Evolutionary conservation across 2,888 invertebrate species (phyloP), one percentile per base, ranked within the genome.

Genomic region (Callimorpha dominula): DNA sequence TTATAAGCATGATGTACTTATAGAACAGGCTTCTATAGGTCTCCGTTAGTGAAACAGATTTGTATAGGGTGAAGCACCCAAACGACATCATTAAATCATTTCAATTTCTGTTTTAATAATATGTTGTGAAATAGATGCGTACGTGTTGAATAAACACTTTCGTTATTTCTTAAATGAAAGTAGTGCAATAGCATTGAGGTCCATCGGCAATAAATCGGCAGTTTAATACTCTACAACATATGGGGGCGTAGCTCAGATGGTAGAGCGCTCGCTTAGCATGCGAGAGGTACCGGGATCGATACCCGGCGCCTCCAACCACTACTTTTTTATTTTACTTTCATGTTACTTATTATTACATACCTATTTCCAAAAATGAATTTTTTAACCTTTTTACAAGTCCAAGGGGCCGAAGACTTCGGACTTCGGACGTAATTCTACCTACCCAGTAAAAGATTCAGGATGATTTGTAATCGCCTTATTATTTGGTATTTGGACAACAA

Each of bases 201-300:
- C 50, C 50, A 31, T 49, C 14, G 31, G 17, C 4, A 50, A 9
- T 31, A 64, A 12, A 1, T 15, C 31, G 31, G 17, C 11, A 17
- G 8, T 43, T 57, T 67, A 42, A 20, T 6, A 42, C 0, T n/a
- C 0, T n/a, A 3, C 3, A n/a, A 0, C 1, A n/a, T 20, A 42
- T 0, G 71, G 74, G 95, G 96, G 95, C 95, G 96, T 96, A 96
- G 96, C 96, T 96, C 96, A 96, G 95, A 96, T 95, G 96, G 96
- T 96, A 96, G 96, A 96, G 96, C 95, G 96, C 96, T 96, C 96
- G 95, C 95, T 96, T 95, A 95, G 94, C 94, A 95, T 95, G 95
- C 90, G 95, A 95, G 95, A 95, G 93, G 95, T 95, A 95, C 95
- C 94, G 95, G 95, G 95, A 95, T 95, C 95, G 95, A 95, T 95